Base-by-base conservation (phyloP, 1,140 invertebrate species). In the Cotesia typhae region DNA sequence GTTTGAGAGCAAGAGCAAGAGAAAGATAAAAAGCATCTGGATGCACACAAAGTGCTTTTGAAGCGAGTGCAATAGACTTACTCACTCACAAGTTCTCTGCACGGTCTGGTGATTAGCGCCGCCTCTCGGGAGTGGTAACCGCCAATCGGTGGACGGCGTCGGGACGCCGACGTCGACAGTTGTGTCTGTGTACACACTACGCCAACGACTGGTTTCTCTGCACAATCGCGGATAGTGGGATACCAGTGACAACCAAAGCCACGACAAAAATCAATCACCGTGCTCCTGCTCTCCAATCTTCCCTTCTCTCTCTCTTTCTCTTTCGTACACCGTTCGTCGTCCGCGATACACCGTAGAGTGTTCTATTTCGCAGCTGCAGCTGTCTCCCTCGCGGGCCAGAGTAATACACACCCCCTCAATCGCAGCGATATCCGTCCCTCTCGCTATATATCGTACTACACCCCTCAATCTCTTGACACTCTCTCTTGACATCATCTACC, bases 231-330 rank as follows among this genome's bases (percentile, higher is more conserved):
- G 80, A 84, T 85, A 85, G 78, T 82, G 81, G 74, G 84, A 85
- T 85, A 82, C 10, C 51, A 69, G 80, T 80, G 82, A 82, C 79
- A 81, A 83, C 82, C 81, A 85, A 85, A 85, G 83, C 84, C 84
- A 85, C 84, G 83, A 85, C 85, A 87, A 87, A 87, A 86, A 85
- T 86, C 85, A 87, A 87, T 87, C 85, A 86, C 83, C 79, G 81
- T 78, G 75, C 78, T 78, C 78, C 51, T 52, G 59, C 61, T 70
- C 38, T 70, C 71, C 36, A 59, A 35, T 53, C 74, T 55, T 51
- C 66, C 63, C 59, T n/a, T 69, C 73, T 70, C 72, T 75, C 68
- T 75, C 38, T 73, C 72, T 73, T 74, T 71, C 71, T 57, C 70
- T 10, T 55, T 20, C 35, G 67, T 61, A 52, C 36, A 53, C 52